Base-by-base conservation (phyloP, 2,113 vertebrate genomes). In the Pachypanchax playfairii region DNA sequence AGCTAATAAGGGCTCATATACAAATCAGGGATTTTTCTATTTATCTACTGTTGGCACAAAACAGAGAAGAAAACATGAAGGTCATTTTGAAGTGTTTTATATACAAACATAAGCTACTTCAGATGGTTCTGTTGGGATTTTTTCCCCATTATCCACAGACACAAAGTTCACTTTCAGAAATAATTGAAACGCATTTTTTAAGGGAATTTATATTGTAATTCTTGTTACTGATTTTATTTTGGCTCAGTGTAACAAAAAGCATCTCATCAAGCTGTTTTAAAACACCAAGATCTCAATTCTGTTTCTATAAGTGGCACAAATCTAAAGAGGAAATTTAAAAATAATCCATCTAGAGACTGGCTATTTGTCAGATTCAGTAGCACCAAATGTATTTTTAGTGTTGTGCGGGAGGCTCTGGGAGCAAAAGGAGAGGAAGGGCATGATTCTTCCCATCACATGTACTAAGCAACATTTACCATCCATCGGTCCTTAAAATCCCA, bases 401-500 rank as follows among this genome's bases (percentile, higher is more conserved):
- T 69, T 53, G 58, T 8, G 26, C 3, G 5, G 31, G 21, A 65
- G n/a, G 41, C 20, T 49, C 54, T 58, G 47, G 44, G 35, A 36
- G 18, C 36, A 63, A 51, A n/a, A 12, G 12, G 36, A 36, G 14
- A 52, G 20, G 12, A 8, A 18, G 5, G 2, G 13, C 24, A 9
- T 7, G 10, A 21, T 52, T 31, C 58, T 80, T 87, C 66, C 64
- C 68, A 79, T 60, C 24, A 59, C 33, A 51, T 61, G 55, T 65
- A 31, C 42, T 41, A 83, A 83, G 82, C 69, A 77, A 50, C 36
- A 58, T 58, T 41, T 13, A 35, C 4, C 9, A 43, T 15, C 74
- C 54, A 66, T 5, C 72, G 25, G 48, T 26, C 41, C 13, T 4
- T 35, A 17, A 69, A 69, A 54, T 53, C 64, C 29, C 39, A 71